Percentiles rank a stretch among this genome's conserved stretches.
Conservation (phyloP, 35 echinoderm and acorn worm genomes). For the Ptychodera flava region DNA sequence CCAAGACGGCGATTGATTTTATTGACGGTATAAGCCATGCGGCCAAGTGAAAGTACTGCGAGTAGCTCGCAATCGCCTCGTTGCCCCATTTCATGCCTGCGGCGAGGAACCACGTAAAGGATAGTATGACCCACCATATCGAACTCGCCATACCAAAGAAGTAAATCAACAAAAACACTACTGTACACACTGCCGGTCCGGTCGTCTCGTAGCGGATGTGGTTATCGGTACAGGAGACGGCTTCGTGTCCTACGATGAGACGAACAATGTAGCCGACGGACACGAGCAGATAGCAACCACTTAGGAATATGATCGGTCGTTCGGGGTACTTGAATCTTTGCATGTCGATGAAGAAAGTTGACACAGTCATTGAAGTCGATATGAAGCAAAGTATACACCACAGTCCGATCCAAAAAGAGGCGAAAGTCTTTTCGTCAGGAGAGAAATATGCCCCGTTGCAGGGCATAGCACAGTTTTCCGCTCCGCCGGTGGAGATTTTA, state of each 20-base stretch:
- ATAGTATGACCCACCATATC: slow-evolving; percentile 88
- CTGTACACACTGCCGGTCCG: slow-evolving; percentile 83
- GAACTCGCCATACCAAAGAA: slow-evolving; percentile 98
- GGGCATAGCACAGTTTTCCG: slow-evolving; percentile 31
- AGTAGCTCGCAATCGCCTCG: slow-evolving; percentile 95
- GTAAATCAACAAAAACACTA: slow-evolving; percentile 91
- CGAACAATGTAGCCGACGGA: slow-evolving; percentile 87
- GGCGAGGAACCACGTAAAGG: slow-evolving; percentile 93
- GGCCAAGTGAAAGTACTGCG: slow-evolving; percentile 88
- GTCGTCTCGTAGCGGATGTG: slow-evolving; percentile 75
- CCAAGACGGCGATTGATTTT: slow-evolving; percentile 73
- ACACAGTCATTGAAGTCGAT: slow-evolving; percentile 79
- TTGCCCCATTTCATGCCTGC: slow-evolving; percentile 97
- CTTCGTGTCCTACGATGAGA: slow-evolving; percentile 75
- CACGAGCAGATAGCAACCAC: slow-evolving; percentile 89
- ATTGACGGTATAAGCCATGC: slow-evolving; percentile 87
- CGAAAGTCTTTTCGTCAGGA: slow-evolving; percentile 64
- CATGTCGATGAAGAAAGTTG: slow-evolving; percentile 78
- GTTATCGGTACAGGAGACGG: slow-evolving; percentile 68
- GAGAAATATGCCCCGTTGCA: slow-evolving; percentile 57
- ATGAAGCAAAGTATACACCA: slow-evolving; percentile 98
- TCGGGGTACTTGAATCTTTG: slow-evolving; percentile 92
- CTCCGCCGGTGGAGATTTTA: slow-evolving; percentile 22
- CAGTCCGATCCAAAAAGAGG: slow-evolving; percentile 87
- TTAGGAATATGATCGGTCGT: slow-evolving; percentile 93